These are phyloP conservation scores for Eretmochelys imbricata DNA, from an alignment of 2,113 vertebrate species.

Conservation along the genomic window DNA sequence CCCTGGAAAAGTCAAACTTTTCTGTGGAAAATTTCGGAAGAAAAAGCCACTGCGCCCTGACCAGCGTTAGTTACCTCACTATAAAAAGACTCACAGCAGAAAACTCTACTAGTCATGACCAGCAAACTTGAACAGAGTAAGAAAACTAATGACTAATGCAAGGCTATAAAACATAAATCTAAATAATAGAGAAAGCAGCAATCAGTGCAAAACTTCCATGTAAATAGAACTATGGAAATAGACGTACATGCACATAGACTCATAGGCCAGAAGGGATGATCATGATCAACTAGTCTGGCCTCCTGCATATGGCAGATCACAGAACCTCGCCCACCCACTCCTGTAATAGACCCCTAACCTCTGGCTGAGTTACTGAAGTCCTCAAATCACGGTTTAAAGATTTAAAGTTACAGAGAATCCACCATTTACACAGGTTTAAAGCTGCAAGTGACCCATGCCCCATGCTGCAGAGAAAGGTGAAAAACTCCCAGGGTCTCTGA, in stretches of 20 bases:
- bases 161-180: background rate
- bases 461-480: background rate
- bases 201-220: background rate
- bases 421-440: background rate
- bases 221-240: background rate
- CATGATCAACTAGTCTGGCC: background rate
- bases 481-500: background rate
- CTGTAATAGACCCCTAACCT: background rate
- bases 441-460: background rate
- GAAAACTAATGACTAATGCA: conserved; percentile 33
- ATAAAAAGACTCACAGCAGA: background rate
- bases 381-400: background rate
- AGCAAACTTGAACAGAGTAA: conserved; percentile 14
- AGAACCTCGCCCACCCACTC: background rate
- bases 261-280: background rate
- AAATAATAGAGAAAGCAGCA: conserved; percentile 24
- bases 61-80: background rate
- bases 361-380: background rate
- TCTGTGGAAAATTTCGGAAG: fast-evolving
- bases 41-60: background rate
- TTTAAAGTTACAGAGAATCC: background rate
- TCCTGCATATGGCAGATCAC: background rate
- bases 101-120: conserved; percentile 35
- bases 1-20: background rate
- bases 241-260: background rate